Base-by-base conservation (phyloP, 2,797 vertebrate genomes). In the Dromococcyx pavoninus region DNA sequence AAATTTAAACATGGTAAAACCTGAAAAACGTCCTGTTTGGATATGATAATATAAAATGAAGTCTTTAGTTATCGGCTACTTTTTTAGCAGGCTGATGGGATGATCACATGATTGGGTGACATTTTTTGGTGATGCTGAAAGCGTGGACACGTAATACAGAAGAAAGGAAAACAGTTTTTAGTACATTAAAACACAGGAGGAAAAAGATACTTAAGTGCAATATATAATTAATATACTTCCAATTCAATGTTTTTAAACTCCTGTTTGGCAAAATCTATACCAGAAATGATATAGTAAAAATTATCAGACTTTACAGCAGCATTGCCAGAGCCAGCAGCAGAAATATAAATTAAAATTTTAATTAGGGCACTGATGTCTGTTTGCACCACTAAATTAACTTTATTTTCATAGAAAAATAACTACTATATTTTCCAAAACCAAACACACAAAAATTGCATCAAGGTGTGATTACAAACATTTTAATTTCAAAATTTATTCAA, bases 11-110 rank as follows among this genome's bases (percentile, higher is more conserved):
- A 37, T 4, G 3, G 53, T 5, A 82, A 79, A 88, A 53, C 22
- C 4, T 13, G 9, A 30, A 78, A 66, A 70, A 65, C 1, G 0
- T 32, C 35, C 54, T n/a, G n/a, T n/a, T n/a, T n/a, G n/a, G n/a
- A n/a, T n/a, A n/a, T n/a, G n/a, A n/a, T n/a, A n/a, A n/a, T n/a
- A n/a, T n/a, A n/a, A n/a, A n/a, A n/a, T n/a, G n/a, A 87, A 54
- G 3, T 7, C 0, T 53, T 50, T 18, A 23, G 10, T 61, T 80
- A 28, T 39, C 80, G 50, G 23, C 64, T 28, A 51, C 0, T 65
- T 37, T 27, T 66, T 86, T 24, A 80, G 48, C 17, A 54, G 73
- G 28, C 10, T 33, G 33, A 65, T 6, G 5, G 8, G 3, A 11
- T 4, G 13, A 80, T 66, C 32, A 37, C 5, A 33, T 2, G 6